A percentile compares a stretch with the other conserved stretches of the same genome.
Conservation (phyloP, 2,797 vertebrate genomes). For the Enteromius thamalakanensis region DNA sequence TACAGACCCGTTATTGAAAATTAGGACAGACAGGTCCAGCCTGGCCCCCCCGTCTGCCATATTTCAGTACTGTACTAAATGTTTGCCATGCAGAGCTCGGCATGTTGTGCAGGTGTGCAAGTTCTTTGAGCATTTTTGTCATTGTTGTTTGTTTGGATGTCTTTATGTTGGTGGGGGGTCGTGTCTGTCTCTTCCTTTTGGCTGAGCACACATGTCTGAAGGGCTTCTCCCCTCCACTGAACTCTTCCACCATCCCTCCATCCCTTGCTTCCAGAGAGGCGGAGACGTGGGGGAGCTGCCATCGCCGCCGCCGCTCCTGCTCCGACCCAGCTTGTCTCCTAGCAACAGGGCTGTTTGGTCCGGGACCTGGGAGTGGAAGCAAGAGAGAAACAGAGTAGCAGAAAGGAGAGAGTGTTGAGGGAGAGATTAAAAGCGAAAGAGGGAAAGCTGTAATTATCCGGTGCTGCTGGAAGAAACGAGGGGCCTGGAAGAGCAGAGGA, state of each 20-base stretch:
- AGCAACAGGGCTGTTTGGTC: slow-evolving; percentile 79
- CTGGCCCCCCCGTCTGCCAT: neutral
- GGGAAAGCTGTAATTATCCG: slow-evolving; percentile 59
- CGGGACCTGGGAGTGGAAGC: slow-evolving; percentile 65
- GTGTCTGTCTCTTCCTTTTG: slow-evolving; percentile 35
- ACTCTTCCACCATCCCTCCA: slow-evolving; percentile 53
- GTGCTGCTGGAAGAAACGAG: slow-evolving; percentile 45
- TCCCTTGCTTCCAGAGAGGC: slow-evolving; percentile 53
- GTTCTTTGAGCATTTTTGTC: slow-evolving; percentile 1
- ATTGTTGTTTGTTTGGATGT: slow-evolving; percentile 22
- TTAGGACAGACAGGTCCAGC: neutral
- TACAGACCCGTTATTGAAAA: neutral
- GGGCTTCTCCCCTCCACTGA: slow-evolving; percentile 48
- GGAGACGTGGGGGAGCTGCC: slow-evolving; percentile 59
- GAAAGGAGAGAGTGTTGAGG: slow-evolving; percentile 49
- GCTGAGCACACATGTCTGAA: slow-evolving; percentile 51
- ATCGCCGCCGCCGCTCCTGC: slow-evolving; percentile 59
- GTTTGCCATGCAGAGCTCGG: neutral
- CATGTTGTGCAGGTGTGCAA: neutral
- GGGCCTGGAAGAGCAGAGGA: slow-evolving; percentile 28
- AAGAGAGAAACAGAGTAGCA: slow-evolving; percentile 57
- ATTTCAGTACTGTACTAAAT: neutral
- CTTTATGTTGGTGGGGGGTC: slow-evolving; percentile 35
- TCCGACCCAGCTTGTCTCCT: slow-evolving; percentile 75
- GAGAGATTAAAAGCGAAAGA: slow-evolving; percentile 47